A percentile compares a stretch with the other conserved stretches of the same genome.
phyloP scores from a whole-genome alignment of 2,113 vertebrate genomes.

The Rhea pennata region DNA sequence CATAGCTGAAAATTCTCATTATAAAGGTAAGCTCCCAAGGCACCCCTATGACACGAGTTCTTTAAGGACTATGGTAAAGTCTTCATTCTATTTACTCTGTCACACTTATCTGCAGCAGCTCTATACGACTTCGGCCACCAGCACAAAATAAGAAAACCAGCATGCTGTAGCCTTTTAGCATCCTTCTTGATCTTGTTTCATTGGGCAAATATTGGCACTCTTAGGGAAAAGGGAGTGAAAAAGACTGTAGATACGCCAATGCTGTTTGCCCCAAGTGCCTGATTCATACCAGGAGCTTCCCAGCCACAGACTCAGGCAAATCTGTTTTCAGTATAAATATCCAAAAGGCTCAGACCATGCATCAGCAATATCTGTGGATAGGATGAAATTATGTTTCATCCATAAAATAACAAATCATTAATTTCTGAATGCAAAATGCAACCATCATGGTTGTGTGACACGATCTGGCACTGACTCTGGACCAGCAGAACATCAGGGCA shows the following conservation, averaged over 20 bases:
- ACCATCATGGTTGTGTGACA: background rate
- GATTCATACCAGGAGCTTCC: background rate
- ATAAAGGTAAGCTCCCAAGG: background rate
- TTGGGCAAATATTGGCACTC: background rate
- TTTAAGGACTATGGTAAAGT: background rate
- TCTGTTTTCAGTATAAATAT: background rate
- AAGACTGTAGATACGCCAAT: background rate
- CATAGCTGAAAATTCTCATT: background rate
- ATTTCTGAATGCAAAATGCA: background rate
- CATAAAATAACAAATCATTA: background rate
- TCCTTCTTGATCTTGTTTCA: background rate
- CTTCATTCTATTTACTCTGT: background rate
- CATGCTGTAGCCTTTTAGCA: fast-evolving
- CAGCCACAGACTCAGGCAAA: background rate
- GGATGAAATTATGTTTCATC: background rate
- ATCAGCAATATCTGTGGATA: background rate
- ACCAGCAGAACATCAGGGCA: background rate
- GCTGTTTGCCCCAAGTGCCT: fast-evolving
- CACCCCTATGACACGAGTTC: background rate
- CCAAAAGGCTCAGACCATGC: background rate
- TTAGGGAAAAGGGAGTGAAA: background rate
- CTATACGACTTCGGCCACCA: background rate
- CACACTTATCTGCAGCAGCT: background rate
- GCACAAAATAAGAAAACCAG: background rate
- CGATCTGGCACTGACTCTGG: background rate